These are phyloP conservation scores for Mamestra brassicae DNA, from an alignment of 2,888 invertebrate species.

Conservation along the genomic window DNA sequence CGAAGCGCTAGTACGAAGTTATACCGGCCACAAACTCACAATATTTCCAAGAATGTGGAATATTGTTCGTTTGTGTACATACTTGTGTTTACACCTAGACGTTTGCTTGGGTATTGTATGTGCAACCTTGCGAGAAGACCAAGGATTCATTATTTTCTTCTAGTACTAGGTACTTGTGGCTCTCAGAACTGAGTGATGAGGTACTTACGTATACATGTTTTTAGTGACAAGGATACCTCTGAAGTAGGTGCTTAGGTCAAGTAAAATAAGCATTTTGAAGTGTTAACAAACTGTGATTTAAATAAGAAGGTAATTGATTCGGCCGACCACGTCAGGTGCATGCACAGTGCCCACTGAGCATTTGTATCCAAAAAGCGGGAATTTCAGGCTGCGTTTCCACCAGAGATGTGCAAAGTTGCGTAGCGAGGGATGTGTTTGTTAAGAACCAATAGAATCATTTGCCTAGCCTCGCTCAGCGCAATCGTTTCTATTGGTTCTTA, in stretches of 20 bases:
- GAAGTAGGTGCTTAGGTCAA: neutral
- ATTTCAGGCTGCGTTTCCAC: too few relatives aligned
- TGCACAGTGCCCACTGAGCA: too few relatives aligned
- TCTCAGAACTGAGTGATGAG: neutral
- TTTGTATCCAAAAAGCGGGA: too few relatives aligned
- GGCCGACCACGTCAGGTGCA: too few relatives aligned
- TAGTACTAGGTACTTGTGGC: constrained; percentile 13
- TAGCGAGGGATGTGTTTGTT: too few relatives aligned
- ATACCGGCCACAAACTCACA: neutral
- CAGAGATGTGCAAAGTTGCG: too few relatives aligned
- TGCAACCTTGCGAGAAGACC: constrained; percentile 24
- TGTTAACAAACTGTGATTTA: neutral
- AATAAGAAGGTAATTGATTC: neutral
- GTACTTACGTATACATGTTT: constrained; percentile 5
- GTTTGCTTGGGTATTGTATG: constrained; percentile 19
- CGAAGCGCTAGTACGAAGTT: neutral
- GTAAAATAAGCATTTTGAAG: constrained; percentile 15
- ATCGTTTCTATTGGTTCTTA: too few relatives aligned
- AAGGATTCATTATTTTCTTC: constrained; percentile 21
- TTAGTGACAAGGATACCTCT: constrained; percentile 28
- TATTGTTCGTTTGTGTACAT: constrained; percentile 16
- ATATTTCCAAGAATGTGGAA: constrained; percentile 47
- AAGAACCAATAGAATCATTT: too few relatives aligned
- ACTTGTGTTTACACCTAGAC: neutral
- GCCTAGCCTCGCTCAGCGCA: too few relatives aligned